Evolutionary conservation across 2,113 vertebrate species (phyloP).

Genomic region (Rhinogobius similis): DNA sequence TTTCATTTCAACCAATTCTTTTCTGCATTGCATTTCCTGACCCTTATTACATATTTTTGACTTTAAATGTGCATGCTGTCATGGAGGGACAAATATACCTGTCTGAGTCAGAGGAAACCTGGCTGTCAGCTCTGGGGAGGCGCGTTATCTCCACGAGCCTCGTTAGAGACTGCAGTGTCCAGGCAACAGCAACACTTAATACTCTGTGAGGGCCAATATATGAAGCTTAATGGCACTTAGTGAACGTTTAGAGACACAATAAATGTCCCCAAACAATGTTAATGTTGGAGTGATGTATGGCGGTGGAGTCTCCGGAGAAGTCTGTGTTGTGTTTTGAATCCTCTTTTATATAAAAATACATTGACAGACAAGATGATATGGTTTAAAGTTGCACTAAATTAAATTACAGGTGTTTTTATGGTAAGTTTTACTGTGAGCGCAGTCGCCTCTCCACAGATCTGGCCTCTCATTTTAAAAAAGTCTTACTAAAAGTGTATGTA

Average conservation of each 20-base stretch:
- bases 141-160: neutral
- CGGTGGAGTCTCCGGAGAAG: neutral
- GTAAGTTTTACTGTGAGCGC: no score
- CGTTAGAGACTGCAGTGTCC: constrained; percentile 4
- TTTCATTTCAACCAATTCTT: neutral
- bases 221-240: constrained; percentile 2
- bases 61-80: neutral
- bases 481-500: no score
- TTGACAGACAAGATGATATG: neutral
- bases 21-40: neutral
- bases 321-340: neutral
- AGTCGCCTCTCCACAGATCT: no score
- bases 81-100: neutral
- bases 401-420: no score
- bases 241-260: neutral
- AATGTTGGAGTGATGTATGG: neutral
- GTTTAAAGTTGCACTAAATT: neutral
- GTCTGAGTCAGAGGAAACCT: neutral
- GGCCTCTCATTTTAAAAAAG: no score
- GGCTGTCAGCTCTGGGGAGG: neutral
- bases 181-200: constrained; percentile 7
- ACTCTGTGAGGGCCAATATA: neutral
- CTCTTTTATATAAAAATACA: neutral
- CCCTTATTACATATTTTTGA: neutral
- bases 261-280: neutral